Conservation (phyloP, 2,113 vertebrate genomes). For the Romanogobio albipinnatus region DNA sequence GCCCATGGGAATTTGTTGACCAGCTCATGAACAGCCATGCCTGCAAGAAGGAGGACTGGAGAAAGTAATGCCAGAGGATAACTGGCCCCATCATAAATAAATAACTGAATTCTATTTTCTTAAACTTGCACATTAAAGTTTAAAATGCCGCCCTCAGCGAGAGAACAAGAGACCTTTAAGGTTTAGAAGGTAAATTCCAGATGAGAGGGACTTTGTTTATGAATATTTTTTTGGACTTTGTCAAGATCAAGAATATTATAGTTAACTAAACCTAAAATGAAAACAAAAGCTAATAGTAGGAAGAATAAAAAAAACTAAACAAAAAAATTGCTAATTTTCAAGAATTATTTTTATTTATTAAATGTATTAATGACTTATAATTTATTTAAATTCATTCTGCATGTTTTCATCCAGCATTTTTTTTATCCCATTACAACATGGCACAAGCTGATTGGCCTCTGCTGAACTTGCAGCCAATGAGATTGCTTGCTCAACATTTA, state of each 20-base stretch:
- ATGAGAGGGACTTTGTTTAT: background rate
- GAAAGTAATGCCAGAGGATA: slow-evolving; percentile 47
- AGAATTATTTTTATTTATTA: too few species aligned
- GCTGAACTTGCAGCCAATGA: too few species aligned
- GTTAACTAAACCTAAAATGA: background rate
- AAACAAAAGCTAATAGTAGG: background rate
- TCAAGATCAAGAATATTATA: background rate
- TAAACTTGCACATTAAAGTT: slow-evolving; percentile 52
- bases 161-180: background rate
- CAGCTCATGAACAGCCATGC: background rate
- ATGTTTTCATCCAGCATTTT: too few species aligned
- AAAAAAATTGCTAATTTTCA: background rate
- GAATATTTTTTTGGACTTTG: background rate
- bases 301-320: background rate
- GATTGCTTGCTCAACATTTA: too few species aligned
- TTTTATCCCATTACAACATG: too few species aligned
- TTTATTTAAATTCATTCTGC: too few species aligned
- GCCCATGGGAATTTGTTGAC: slow-evolving; percentile 34
- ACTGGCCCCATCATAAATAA: slow-evolving; percentile 50
- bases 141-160: slow-evolving; percentile 32
- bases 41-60: background rate
- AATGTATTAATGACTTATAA: too few species aligned
- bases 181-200: slow-evolving; percentile 27
- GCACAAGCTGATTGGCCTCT: too few species aligned
- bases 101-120: slow-evolving; percentile 46